Conservation (phyloP, 2,888 invertebrate species). For the Drosophila yooni region DNA sequence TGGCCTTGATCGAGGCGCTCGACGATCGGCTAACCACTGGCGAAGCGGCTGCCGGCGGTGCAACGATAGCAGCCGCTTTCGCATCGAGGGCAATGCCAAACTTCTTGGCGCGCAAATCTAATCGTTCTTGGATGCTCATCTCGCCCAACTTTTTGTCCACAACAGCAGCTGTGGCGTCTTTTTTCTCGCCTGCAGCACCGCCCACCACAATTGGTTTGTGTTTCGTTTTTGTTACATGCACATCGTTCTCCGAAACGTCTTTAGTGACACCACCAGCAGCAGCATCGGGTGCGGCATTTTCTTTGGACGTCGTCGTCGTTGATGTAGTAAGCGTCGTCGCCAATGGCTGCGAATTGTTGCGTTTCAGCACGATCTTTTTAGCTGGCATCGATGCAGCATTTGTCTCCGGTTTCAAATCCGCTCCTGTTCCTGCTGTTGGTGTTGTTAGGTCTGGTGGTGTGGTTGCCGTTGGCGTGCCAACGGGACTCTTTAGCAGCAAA, state of each 20-base stretch:
- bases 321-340: slow-evolving; percentile 22
- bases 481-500: slow-evolving; percentile 80
- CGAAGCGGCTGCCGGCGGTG: slow-evolving; percentile 25
- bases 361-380: slow-evolving; percentile 82
- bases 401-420: slow-evolving; percentile 25
- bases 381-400: slow-evolving; percentile 39
- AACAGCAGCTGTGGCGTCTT: slow-evolving; percentile 17
- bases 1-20: slow-evolving; percentile 84
- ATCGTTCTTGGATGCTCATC: slow-evolving; percentile 87
- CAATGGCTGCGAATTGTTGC: slow-evolving; percentile 74
- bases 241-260: slow-evolving; percentile 85
- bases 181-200: slow-evolving; percentile 48
- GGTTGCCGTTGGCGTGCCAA: slow-evolving; percentile 65
- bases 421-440: neutral
- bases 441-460: slow-evolving; percentile 35
- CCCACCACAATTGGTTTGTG: slow-evolving; percentile 81
- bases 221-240: slow-evolving; percentile 80
- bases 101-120: slow-evolving; percentile 92
- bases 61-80: slow-evolving; percentile 22
- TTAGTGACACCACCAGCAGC: slow-evolving; percentile 54
- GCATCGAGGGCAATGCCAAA: slow-evolving; percentile 87
- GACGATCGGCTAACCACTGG: slow-evolving; percentile 62
- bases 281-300: slow-evolving; percentile 82
- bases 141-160: slow-evolving; percentile 87
- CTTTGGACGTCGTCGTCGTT: slow-evolving; percentile 60